These are phyloP conservation scores for Temnothorax rugatulus DNA, from an alignment of 2,888 invertebrate species.

Conservation along the genomic window DNA sequence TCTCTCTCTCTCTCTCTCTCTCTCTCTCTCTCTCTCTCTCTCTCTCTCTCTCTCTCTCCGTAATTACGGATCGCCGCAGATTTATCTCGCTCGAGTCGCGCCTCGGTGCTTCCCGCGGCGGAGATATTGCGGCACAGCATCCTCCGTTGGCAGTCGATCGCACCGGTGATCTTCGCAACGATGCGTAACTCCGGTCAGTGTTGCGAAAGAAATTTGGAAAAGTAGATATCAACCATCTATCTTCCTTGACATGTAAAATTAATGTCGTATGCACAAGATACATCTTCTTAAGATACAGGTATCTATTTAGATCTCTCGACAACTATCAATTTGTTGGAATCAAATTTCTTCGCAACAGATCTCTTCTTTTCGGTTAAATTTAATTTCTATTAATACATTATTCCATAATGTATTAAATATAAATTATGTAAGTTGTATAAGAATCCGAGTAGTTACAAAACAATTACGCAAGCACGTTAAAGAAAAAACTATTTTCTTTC, in stretches of 20 bases:
- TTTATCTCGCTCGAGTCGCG: constrained; percentile 50
- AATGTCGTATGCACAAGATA: constrained; percentile 6
- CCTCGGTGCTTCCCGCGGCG: constrained; percentile 23
- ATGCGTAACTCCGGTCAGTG: constrained; percentile 45
- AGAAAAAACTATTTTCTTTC: not conserved
- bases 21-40: not conserved
- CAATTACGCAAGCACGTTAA: not conserved
- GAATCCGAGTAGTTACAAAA: not conserved
- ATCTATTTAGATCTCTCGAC: not conserved
- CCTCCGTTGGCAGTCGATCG: constrained; percentile 31
- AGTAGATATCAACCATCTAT: constrained; percentile 1
- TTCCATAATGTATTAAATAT: not conserved
- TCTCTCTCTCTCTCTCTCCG: not conserved
- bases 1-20: not conserved
- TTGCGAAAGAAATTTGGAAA: constrained; percentile 39
- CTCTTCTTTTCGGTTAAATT: not conserved
- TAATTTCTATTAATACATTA: not conserved
- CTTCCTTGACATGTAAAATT: constrained; percentile 18
- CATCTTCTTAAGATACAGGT: not conserved
- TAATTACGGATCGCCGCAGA: constrained; percentile 25
- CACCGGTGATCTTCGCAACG: constrained; percentile 32
- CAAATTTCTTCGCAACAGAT: not conserved
- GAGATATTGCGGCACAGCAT: constrained; percentile 56
- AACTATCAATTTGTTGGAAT: not conserved
- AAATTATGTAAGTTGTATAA: not conserved